Evolutionary conservation across 2,888 invertebrate species (phyloP), one percentile per base, ranked within the genome.

Genomic region (Alloscopus bannaensis): DNA sequence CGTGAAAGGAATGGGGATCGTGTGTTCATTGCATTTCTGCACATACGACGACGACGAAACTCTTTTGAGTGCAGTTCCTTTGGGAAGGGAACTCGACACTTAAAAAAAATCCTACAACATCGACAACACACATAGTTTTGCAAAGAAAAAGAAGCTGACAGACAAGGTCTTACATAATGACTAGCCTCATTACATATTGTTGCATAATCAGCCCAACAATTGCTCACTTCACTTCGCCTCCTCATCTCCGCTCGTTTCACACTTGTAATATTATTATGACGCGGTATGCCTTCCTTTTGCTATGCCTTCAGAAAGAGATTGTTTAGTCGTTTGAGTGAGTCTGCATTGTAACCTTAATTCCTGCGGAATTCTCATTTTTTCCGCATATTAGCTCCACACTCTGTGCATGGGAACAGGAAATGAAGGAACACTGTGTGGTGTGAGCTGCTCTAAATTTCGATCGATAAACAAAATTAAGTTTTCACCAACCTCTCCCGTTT

Each of bases 91-190:
- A 71, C 71, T 50, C 57, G 20, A 16, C 40, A 28, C 60, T 76
- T 60, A 45, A 42, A 40, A 60, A 18, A 6, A 36, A 64, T 13
- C 20, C 36, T 36, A 26, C 18, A 45, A 66, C 52, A 20, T 20
- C 36, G 55, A 26, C 18, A 45, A 66, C 52, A n/a, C n/a, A n/a
- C n/a, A n/a, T n/a, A n/a, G n/a, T n/a, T n/a, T n/a, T n/a, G n/a
- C 29, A 45, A 40, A 29, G 2, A 20, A 71, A 47, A 78, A 78
- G 66, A 71, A 71, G 78, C 66, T 72, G 72, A 79, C 71, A 79
- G 79, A 79, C 79, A 79, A 79, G 79, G 79, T 79, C 79, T 79
- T 79, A 68, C 79, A 79, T 79, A 79, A 79, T 79, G 72, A 72
- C 79, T 79, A 79, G 79, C 79, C 79, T 79, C 79, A 79, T 79